phyloP scores from a whole-genome alignment of 2,113 vertebrate species.

The Toxostoma redivivum region DNA sequence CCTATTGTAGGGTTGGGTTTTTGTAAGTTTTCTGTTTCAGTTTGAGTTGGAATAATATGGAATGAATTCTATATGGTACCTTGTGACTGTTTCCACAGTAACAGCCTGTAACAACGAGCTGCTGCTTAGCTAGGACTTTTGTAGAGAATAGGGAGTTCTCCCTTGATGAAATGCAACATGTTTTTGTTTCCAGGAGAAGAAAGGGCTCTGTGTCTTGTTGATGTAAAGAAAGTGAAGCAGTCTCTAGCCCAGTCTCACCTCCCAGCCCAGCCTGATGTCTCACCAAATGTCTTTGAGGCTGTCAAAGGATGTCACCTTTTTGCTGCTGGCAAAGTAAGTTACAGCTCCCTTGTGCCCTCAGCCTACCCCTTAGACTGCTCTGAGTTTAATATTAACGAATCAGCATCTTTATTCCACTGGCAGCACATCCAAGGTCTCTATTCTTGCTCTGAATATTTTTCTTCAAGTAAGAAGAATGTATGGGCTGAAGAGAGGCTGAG shows the following conservation, averaged over 20 bases:
- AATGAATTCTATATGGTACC: not conserved
- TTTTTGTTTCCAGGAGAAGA: constrained; percentile 83
- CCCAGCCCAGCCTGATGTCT: constrained; percentile 89
- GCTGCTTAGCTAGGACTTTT: constrained; percentile 36
- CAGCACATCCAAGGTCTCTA: not conserved
- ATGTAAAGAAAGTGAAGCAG: constrained; percentile 97
- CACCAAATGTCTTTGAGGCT: constrained; percentile 91
- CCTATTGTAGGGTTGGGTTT: not conserved
- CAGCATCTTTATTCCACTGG: not conserved
- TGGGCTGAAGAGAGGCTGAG: not conserved
- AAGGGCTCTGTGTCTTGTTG: constrained; percentile 90
- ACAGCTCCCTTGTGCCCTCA: not conserved
- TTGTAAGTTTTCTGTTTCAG: not conserved
- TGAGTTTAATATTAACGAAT: not conserved
- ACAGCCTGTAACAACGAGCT: constrained; percentile 2
- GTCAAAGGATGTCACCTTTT: constrained; percentile 98
- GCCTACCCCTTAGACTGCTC: not conserved
- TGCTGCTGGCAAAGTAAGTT: constrained; percentile 88
- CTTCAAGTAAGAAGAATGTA: not conserved
- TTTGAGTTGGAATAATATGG: not conserved
- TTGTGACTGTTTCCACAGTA: constrained; percentile 34
- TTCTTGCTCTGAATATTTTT: not conserved
- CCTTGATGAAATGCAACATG: not conserved
- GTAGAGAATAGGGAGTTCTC: not conserved
- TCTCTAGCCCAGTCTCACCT: constrained; percentile 96